Conservation (phyloP, 2,113 vertebrate genomes). For the Sclerurus mexicanus region DNA sequence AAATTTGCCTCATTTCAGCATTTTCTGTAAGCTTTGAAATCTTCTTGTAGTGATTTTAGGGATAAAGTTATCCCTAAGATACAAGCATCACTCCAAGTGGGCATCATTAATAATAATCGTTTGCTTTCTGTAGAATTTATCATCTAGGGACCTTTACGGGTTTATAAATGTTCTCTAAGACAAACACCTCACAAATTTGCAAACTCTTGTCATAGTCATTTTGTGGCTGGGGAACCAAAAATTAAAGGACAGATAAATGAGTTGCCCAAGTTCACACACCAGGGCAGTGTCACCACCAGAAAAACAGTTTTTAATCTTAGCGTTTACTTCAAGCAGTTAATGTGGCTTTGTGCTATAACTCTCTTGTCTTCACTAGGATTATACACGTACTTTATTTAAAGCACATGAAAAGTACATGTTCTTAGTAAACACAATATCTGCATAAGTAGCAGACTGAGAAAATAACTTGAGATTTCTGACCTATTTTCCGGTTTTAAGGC, state of each 20-base stretch:
- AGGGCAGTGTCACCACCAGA: neutral
- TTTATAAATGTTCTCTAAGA: neutral
- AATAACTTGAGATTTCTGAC: neutral
- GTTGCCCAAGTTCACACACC: neutral
- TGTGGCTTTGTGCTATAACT: neutral
- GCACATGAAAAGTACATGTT: neutral
- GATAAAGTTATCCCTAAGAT: neutral
- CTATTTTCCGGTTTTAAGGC: neutral
- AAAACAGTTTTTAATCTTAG: neutral
- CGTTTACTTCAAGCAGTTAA: neutral
- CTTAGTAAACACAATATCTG: neutral
- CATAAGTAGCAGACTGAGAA: neutral
- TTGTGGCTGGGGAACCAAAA: neutral
- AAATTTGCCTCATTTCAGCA: slow-evolving; percentile 10
- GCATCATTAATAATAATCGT: neutral
- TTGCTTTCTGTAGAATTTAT: neutral
- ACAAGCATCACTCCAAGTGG: neutral
- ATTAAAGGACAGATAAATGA: neutral
- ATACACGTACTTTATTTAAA: neutral
- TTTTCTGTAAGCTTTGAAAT: slow-evolving; percentile 48
- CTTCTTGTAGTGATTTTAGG: neutral
- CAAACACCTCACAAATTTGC: neutral
- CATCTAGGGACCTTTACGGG: neutral
- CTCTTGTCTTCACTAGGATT: neutral
- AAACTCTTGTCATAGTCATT: neutral